Base-by-base conservation (phyloP, 2,113 vertebrate genomes). In the Siniperca knerii region DNA sequence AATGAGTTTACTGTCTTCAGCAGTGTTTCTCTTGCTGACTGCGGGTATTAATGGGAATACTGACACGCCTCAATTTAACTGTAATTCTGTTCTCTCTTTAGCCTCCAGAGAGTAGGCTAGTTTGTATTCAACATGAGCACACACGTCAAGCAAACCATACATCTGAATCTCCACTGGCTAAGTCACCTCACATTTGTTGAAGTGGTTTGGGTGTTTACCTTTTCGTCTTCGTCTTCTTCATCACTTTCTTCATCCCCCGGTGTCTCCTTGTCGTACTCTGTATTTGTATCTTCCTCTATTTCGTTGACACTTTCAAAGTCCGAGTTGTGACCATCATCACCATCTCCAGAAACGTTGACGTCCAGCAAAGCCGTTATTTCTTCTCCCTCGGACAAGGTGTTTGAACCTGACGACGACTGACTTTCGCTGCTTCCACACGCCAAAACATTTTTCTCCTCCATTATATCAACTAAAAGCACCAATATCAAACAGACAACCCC, bases 191-290 rank as follows among this genome's bases (percentile, higher is more conserved):
- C 35, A 37, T 6, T 37, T 37, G 4, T 25, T 21, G 10, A 40
- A 25, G 8, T 0, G 16, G 40, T 23, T 8, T 29, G 23, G 40
- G 29, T 79, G 64, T 85, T 91, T 93, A 93, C 93, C 92, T 91
- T 94, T 37, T 95, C 92, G 64, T 92, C 86, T n/a, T 90, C 90
- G 1, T 88, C 92, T 3, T 90, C 92, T 4, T 86, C 82, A 8
- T 60, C 81, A 13, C 73, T 82, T 0, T 87, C 92, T 18, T 71
- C 90, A 16, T 82, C 75, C 20, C 11, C 76, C 5, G 77, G 6
- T 0, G 75, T 54, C 52, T 84, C 78, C 40, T 66, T 20, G 33
- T 79, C 73, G 2, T 58, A 21, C 25, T 62, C 64, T 3, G 58
- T 6, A 0, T 71, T 20, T 15, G 46, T 16, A 1, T 46, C 33